Evolutionary conservation across 1,140 invertebrate species (phyloP).

Genomic region (Dufourea novaeangliae): DNA sequence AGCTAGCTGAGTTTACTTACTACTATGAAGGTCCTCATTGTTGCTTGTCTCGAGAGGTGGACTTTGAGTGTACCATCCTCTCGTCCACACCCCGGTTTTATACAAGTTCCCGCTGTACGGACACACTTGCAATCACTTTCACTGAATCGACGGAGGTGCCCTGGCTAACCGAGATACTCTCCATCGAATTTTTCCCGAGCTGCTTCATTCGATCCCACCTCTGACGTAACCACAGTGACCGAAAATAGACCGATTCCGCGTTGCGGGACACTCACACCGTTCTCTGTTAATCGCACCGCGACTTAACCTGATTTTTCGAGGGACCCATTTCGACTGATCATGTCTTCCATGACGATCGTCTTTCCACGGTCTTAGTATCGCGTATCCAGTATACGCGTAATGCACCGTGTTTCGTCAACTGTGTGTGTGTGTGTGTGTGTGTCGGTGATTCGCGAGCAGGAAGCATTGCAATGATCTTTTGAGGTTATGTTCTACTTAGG

Average conservation of each 20-base stretch:
- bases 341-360: conserved; percentile 1
- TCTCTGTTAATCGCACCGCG: not conserved
- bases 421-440: not conserved
- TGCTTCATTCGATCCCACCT: conserved; percentile 64
- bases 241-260: conserved; percentile 46
- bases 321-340: conserved; percentile 15
- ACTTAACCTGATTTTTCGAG: not conserved
- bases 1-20: conserved; percentile 70
- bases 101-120: conserved; percentile 62
- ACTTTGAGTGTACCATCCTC: conserved; percentile 67
- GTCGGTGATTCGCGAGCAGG: not conserved
- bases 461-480: not conserved
- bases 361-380: not conserved
- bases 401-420: not conserved
- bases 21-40: conserved; percentile 70
- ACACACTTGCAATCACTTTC: conserved; percentile 69
- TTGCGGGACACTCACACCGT: not conserved
- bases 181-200: conserved; percentile 52
- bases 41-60: conserved; percentile 52
- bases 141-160: conserved; percentile 59
- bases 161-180: conserved; percentile 57
- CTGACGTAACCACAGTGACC: conserved; percentile 59
- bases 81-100: conserved; percentile 66
- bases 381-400: not conserved
- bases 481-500: too few relatives aligned